A percentile compares a stretch with the other conserved stretches of the same genome.
Conservation (phyloP, 2,113 vertebrate species). For the Hippocampus abdominalis region DNA sequence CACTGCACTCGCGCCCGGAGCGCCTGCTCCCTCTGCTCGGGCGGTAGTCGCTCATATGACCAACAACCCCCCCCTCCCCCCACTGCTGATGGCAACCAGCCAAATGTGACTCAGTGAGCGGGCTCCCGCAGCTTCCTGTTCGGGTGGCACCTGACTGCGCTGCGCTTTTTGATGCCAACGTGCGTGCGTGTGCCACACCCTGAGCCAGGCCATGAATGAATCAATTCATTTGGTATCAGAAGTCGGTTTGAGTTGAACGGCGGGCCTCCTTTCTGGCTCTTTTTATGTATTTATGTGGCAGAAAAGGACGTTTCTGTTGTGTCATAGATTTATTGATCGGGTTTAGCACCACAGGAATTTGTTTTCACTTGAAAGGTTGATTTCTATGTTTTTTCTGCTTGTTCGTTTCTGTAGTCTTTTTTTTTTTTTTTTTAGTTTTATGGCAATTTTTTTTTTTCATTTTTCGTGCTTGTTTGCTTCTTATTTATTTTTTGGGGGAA, state of each 20-base stretch:
- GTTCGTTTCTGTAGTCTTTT: too few species aligned
- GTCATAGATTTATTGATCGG: too few species aligned
- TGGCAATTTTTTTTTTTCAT: too few species aligned
- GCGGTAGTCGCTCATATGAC: neutral
- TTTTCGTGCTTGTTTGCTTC: too few species aligned
- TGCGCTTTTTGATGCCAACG: neutral
- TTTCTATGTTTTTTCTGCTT: too few species aligned
- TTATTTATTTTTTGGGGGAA: too few species aligned
- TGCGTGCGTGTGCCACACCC: neutral
- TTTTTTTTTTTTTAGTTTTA: too few species aligned
- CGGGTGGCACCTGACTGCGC: too few species aligned
- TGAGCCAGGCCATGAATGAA: too few species aligned
- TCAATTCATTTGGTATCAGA: neutral
- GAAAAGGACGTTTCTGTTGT: neutral
- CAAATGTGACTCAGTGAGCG: conserved; percentile 53
- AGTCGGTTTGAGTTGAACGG: neutral
- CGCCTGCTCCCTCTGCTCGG: neutral
- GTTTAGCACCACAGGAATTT: too few species aligned
- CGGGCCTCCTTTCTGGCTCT: conserved; percentile 1
- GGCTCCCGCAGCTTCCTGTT: conserved; percentile 22
- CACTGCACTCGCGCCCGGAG: conserved; percentile 12
- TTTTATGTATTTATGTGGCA: conserved; percentile 13
- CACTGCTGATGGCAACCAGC: conserved; percentile 48
- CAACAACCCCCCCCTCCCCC: neutral
- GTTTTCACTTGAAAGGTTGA: too few species aligned